Evolutionary conservation across 2,113 vertebrate genomes (phyloP).

Genomic region (Psophia crepitans): DNA sequence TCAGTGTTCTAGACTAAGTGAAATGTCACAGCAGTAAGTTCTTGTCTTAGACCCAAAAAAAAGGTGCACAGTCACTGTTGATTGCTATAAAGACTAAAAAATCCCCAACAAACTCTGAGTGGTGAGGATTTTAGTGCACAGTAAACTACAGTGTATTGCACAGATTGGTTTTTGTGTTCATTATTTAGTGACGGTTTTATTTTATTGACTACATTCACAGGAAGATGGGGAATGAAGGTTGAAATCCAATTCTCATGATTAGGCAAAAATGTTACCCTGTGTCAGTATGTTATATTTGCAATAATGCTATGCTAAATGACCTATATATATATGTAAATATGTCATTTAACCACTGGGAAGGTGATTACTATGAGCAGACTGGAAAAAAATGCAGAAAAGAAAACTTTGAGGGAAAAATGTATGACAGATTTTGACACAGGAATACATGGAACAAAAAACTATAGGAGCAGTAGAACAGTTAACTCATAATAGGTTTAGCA

Average conservation of each 20-base stretch:
- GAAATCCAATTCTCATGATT: neutral
- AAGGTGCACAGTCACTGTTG: neutral
- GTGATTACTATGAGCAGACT: neutral
- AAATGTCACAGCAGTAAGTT: neutral
- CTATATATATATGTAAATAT: neutral
- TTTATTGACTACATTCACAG: neutral
- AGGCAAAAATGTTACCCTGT: neutral
- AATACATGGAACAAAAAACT: neutral
- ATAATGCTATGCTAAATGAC: neutral
- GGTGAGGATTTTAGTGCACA: neutral
- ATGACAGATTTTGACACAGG: neutral
- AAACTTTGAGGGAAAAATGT: neutral
- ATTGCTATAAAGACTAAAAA: neutral
- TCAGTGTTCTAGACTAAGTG: neutral
- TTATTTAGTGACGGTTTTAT: neutral
- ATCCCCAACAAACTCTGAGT: neutral
- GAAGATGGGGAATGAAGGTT: neutral
- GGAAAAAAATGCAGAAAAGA: neutral
- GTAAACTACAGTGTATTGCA: neutral
- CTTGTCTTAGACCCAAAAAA: neutral
- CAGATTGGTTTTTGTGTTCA: neutral
- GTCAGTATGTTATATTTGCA: neutral
- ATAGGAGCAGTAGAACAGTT: neutral
- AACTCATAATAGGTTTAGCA: neutral
- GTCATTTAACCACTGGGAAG: neutral